A percentile compares a stretch with the other conserved stretches of the same genome.
Evolutionary conservation across 1,140 invertebrate species (phyloP).

Genomic region (Hesperophylax magnus): DNA sequence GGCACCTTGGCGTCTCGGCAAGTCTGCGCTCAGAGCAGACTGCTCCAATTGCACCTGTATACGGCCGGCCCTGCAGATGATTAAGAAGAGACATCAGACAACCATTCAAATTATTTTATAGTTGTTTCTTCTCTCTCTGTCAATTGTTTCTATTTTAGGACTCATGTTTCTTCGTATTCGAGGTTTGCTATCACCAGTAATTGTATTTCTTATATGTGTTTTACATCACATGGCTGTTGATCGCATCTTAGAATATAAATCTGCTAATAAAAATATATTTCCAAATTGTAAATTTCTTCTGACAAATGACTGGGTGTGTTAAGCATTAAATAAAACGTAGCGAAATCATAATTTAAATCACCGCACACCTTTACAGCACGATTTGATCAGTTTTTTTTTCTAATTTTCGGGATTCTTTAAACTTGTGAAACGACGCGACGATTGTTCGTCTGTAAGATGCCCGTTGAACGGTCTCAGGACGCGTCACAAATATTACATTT

Average conservation of each 20-base stretch:
- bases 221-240: neutral
- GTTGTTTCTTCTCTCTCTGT: no score
- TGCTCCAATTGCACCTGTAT: no score
- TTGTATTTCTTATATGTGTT: no score
- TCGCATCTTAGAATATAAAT: neutral
- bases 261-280: neutral
- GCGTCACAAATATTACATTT: conserved; percentile 33
- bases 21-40: no score
- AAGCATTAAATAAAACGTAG: neutral
- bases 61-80: no score
- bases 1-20: no score
- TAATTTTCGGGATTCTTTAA: conserved; percentile 22
- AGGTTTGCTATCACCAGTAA: no score
- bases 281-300: conserved; percentile 1
- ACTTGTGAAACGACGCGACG: conserved; percentile 4
- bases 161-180: no score
- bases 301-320: neutral
- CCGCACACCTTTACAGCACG: neutral
- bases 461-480: neutral
- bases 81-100: no score
- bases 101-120: no score
- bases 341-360: neutral
- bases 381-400: neutral
- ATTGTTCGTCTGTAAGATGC: conserved; percentile 38
- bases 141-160: no score